Evolutionary conservation across 2,888 invertebrate genomes (phyloP).

Genomic region (Auanema freiburgensis): DNA sequence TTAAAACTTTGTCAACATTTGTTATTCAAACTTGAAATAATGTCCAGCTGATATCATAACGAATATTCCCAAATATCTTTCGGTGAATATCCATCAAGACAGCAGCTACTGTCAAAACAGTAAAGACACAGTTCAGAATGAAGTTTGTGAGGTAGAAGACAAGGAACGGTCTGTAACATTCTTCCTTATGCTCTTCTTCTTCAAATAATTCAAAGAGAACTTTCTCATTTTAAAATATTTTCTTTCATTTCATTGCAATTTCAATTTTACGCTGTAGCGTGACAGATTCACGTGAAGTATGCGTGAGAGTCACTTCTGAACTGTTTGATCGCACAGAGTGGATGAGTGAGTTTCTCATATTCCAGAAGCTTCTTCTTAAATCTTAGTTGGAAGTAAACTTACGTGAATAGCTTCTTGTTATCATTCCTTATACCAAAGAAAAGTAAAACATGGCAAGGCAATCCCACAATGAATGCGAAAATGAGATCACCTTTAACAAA

Average conservation of each 20-base stretch:
- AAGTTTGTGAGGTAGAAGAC: conserved; percentile 50
- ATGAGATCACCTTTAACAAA: conserved; percentile 42
- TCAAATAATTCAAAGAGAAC: no score
- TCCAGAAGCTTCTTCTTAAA: not conserved
- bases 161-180: conserved; percentile 38
- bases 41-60: conserved; percentile 44
- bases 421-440: conserved; percentile 39
- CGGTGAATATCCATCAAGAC: conserved; percentile 42
- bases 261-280: no score
- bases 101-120: conserved; percentile 39
- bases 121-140: conserved; percentile 43
- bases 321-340: not conserved
- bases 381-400: conserved; percentile 11
- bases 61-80: conserved; percentile 44
- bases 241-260: no score
- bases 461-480: conserved; percentile 44
- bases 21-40: conserved; percentile 38
- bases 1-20: not conserved
- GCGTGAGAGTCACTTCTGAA: not conserved
- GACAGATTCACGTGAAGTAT: no score
- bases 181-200: not conserved
- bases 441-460: conserved; percentile 45
- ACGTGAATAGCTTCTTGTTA: conserved; percentile 39
- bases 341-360: conserved; percentile 5
- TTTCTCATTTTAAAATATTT: no score